Percentiles rank a stretch among this genome's conserved stretches.
Evolutionary conservation across 2,797 vertebrate genomes (phyloP).

Genomic region (Takifugu ocellatus): DNA sequence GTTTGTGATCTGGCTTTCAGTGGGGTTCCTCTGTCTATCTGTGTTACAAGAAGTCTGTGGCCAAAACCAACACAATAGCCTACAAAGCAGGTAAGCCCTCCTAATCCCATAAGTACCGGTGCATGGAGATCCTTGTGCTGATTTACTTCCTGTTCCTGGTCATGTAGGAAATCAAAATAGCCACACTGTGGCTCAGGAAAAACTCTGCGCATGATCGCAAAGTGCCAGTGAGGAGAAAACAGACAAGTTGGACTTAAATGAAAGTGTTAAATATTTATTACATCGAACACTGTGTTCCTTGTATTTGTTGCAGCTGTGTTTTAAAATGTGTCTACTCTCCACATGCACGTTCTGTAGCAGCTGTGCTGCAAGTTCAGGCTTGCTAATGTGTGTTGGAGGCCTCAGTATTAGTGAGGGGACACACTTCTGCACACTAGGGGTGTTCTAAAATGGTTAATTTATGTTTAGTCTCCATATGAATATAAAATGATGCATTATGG

Average conservation of each 20-base stretch:
- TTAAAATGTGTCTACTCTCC: not conserved
- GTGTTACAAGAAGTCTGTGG: conserved; percentile 98
- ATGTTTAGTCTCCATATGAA: not conserved
- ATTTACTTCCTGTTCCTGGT: conserved; percentile 12
- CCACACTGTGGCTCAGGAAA: conserved; percentile 4
- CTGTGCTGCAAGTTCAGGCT: conserved; percentile 15
- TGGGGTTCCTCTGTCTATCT: conserved; percentile 95
- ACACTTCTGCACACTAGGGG: conserved; percentile 5
- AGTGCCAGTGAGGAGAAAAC: conserved; percentile 1
- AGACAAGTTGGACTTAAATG: not conserved
- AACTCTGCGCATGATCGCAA: not conserved
- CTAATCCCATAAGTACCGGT: conserved; percentile 16
- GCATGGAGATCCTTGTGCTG: conserved; percentile 9
- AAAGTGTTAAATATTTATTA: conserved; percentile 2
- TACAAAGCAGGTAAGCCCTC: conserved; percentile 87
- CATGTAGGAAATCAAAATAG: conserved; percentile 4
- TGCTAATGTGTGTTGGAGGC: conserved; percentile 33
- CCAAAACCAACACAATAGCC: conserved; percentile 93
- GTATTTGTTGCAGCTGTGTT: conserved; percentile 1
- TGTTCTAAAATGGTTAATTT: not conserved
- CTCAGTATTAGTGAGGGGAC: conserved; percentile 14
- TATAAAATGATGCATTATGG: no score
- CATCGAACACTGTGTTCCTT: not conserved
- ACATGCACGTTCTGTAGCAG: conserved; percentile 5
- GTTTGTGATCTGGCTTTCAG: conserved; percentile 63